phyloP scores from a whole-genome alignment of 2,797 vertebrate species.

The Streptopelia turtur region DNA sequence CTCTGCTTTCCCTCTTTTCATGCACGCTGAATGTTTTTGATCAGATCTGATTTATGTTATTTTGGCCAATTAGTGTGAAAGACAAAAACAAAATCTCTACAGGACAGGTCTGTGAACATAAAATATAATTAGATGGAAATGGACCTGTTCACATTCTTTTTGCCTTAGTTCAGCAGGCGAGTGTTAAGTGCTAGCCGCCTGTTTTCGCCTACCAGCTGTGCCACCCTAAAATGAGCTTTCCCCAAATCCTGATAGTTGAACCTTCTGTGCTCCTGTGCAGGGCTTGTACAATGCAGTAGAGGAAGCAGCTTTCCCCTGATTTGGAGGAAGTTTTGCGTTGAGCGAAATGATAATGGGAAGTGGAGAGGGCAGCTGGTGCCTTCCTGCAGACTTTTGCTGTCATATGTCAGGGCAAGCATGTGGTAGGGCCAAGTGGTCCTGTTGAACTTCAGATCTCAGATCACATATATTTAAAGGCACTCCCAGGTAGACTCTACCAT shows the following conservation, averaged over 20 bases:
- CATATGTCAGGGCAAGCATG: background rate
- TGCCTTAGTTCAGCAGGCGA: background rate
- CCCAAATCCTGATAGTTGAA: background rate
- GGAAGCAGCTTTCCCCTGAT: background rate
- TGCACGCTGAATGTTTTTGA: background rate
- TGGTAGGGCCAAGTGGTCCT: background rate
- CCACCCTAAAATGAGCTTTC: background rate
- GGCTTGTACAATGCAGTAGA: background rate
- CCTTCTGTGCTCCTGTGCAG: background rate
- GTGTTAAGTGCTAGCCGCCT: background rate
- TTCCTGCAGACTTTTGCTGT: background rate
- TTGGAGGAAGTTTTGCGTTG: background rate
- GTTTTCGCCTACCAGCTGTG: background rate
- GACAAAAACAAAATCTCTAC: conserved; percentile 58
- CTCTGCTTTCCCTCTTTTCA: conserved; percentile 40
- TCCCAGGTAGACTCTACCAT: background rate
- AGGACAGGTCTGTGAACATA: conserved; percentile 31
- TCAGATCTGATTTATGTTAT: conserved; percentile 39
- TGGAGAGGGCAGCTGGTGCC: background rate
- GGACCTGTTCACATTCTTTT: conserved; percentile 19
- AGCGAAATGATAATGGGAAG: background rate
- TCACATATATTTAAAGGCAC: background rate
- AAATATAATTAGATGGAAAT: conserved; percentile 45
- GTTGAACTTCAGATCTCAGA: background rate
- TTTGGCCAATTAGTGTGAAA: conserved; percentile 62